Evolutionary conservation across 2,888 invertebrate species (phyloP).

Genomic region (Thera britannica): DNA sequence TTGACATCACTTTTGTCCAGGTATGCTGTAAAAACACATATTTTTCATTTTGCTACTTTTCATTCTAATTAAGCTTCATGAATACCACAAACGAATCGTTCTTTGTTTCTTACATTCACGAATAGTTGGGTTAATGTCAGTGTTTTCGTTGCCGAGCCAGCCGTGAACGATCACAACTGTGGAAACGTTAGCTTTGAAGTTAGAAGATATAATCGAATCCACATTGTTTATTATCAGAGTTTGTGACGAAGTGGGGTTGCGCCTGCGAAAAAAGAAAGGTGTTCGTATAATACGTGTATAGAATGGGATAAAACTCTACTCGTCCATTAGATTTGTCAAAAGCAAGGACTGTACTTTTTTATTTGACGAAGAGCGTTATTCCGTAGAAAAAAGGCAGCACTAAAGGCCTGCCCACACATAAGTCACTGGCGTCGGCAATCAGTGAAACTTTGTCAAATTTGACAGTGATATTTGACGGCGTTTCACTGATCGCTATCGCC

Average conservation of each 20-base stretch:
- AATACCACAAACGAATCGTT: too few relatives aligned
- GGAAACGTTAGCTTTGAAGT: constrained; percentile 51
- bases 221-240: constrained; percentile 44
- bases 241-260: constrained; percentile 49
- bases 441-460: too few relatives aligned
- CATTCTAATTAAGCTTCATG: neutral
- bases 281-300: too few relatives aligned
- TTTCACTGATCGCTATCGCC: too few relatives aligned
- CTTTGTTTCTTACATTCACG: constrained; percentile 48
- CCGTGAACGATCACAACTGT: constrained; percentile 61
- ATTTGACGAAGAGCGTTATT: too few relatives aligned
- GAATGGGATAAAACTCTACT: too few relatives aligned
- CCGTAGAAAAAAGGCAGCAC: too few relatives aligned
- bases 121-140: constrained; percentile 49
- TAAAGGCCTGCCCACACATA: too few relatives aligned
- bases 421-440: too few relatives aligned
- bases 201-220: constrained; percentile 39
- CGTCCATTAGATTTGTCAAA: too few relatives aligned
- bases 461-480: too few relatives aligned
- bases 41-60: neutral
- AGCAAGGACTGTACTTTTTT: too few relatives aligned
- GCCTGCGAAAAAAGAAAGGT: constrained; percentile 39
- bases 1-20: constrained; percentile 53
- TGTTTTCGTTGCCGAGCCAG: constrained; percentile 55
- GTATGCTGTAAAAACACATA: constrained; percentile 44